These are phyloP conservation scores for Plemyria rubiginata DNA, from an alignment of 2,888 invertebrate species.

Conservation along the genomic window DNA sequence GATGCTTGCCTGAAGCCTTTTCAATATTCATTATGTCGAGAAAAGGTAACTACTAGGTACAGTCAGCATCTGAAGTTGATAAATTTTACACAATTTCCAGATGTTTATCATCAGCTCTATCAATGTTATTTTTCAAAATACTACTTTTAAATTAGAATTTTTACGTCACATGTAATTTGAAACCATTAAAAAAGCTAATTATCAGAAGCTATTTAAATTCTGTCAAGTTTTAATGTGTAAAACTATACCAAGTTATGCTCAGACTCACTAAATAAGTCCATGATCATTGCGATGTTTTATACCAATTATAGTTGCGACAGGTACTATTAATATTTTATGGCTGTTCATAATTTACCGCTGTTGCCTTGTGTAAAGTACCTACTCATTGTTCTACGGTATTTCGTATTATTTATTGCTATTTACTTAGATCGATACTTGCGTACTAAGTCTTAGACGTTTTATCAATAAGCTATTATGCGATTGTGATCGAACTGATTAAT, in stretches of 20 bases:
- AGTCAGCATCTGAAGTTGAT: not conserved
- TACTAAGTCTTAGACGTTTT: not conserved
- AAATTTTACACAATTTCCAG: too few relatives aligned
- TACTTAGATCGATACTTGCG: not conserved
- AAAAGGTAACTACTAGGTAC: constrained; percentile 86
- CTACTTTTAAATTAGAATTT: too few relatives aligned
- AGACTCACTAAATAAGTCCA: too few relatives aligned
- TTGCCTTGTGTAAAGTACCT: constrained; percentile 1
- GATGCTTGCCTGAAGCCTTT: constrained; percentile 92
- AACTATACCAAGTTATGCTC: too few relatives aligned
- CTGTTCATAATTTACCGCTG: not conserved
- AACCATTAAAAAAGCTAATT: too few relatives aligned
- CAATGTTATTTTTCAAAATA: too few relatives aligned
- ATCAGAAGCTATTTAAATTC: too few relatives aligned
- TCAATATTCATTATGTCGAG: constrained; percentile 94
- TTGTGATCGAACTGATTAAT: constrained; percentile 6
- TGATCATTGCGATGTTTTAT: too few relatives aligned
- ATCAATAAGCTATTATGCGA: not conserved
- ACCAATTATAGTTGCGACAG: not conserved
- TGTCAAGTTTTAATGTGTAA: too few relatives aligned
- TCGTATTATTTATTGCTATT: constrained; percentile 4
- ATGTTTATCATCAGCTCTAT: too few relatives aligned
- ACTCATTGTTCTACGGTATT: not conserved
- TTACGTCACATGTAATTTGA: too few relatives aligned
- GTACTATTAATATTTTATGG: not conserved